Evolutionary conservation across 2,113 vertebrate species (phyloP), one percentile per base, ranked within the genome.

Genomic region (Chionis minor): DNA sequence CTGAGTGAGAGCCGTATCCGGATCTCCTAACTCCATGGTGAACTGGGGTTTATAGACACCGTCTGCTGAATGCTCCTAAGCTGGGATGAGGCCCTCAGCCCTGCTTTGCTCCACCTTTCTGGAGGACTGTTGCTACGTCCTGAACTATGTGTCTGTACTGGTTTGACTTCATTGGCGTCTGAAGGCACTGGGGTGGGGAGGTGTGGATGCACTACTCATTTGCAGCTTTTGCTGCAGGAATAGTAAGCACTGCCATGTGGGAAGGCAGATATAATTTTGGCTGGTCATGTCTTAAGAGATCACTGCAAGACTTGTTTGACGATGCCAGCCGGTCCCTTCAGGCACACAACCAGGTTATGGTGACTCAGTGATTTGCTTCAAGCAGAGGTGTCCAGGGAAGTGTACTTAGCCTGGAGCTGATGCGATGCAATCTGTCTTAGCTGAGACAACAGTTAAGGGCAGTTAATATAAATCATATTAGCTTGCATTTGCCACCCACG

Each of bases 341-440:
- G 22, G 21, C 35, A n/a, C 27, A 47, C 56, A 52, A 79, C 27
- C 21, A n/a, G 23, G 26, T 69, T 30, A 35, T 6, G 51, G 24
- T 12, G 54, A 40, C 49, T 38, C 51, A 12, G 22, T 1, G 1
- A 51, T 51, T 20, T 90, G 78, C 58, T 83, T 30, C 51, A 42
- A 58, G 42, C 52, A 55, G 83, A 80, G 26, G 9, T 26, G 49
- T 42, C 44, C 54, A 49, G 42, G 61, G 72, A 84, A 62, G 28
- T 0, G 0, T 52, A 6, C 7, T 32, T 19, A 55, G 42, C 56
- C 67, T 69, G 49, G 18, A 82, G 74, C 18, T 6, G 49, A 13
- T 28, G 40, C 14, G 56, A 9, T 27, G 26, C 33, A 47, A 28
- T 38, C 47, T 82, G 42, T 72, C 44, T 32, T 40, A 70, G 55